Evolutionary conservation across 2,888 invertebrate genomes (phyloP).

Genomic region (Callyntrura guangdongensis): DNA sequence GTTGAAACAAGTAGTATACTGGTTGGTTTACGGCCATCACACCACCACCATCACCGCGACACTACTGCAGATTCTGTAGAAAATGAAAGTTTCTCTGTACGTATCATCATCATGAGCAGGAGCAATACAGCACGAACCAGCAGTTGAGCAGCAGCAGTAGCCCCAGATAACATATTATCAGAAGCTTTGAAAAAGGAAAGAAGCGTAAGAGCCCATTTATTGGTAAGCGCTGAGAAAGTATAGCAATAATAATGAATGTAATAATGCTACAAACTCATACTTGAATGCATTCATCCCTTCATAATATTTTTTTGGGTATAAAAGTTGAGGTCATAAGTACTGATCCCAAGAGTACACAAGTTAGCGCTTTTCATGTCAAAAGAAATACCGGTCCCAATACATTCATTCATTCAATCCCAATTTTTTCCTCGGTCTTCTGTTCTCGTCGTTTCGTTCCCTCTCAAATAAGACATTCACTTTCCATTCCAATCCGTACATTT

Average conservation of each 20-base stretch:
- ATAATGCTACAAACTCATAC: conserved; percentile 64
- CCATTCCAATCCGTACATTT: not conserved
- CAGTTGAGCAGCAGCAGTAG: not conserved
- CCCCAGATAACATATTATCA: conserved; percentile 28
- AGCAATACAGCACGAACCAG: conserved; percentile 28
- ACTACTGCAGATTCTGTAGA: conserved; percentile 8
- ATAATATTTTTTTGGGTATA: conserved; percentile 67
- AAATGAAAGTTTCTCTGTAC: conserved; percentile 5
- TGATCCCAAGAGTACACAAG: conserved; percentile 78
- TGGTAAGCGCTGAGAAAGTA: conserved; percentile 40
- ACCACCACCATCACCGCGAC: conserved; percentile 37
- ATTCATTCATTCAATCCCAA: conserved; percentile 76
- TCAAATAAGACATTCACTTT: not conserved
- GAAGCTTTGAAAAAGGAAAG: not conserved
- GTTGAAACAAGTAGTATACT: too few relatives aligned
- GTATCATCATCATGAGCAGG: conserved; percentile 8
- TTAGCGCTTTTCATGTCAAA: conserved; percentile 76
- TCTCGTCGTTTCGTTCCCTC: not conserved
- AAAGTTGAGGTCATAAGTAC: conserved; percentile 78
- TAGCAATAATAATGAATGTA: conserved; percentile 77
- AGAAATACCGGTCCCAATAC: conserved; percentile 77
- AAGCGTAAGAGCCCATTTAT: conserved; percentile 16
- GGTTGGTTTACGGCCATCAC: too few relatives aligned
- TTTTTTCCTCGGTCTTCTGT: conserved; percentile 48
- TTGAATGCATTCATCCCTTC: conserved; percentile 73